Conservation (phyloP, 2,797 vertebrate species). For the Alca torda region DNA sequence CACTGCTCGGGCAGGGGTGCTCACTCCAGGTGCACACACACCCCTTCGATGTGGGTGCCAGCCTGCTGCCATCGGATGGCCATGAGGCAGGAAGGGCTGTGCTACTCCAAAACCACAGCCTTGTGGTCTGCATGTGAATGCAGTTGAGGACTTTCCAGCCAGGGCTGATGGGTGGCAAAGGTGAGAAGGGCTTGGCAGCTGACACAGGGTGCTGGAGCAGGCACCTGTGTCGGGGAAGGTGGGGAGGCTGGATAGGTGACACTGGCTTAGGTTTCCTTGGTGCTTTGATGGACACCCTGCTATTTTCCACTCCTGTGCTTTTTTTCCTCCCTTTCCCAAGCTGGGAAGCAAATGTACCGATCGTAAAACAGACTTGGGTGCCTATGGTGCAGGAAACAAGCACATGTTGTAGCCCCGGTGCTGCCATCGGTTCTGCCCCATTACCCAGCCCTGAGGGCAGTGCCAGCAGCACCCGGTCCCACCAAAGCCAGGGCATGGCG, state of each 20-base stretch:
- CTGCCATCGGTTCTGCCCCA: slow-evolving; percentile 45
- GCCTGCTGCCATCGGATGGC: not conserved
- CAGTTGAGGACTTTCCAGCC: not conserved
- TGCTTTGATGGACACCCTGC: not conserved
- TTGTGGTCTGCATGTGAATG: not conserved
- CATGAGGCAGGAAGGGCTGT: not conserved
- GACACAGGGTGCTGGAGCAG: not conserved
- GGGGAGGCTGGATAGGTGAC: not conserved
- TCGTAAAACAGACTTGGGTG: not conserved
- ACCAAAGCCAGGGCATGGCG: not conserved
- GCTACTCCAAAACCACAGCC: not conserved
- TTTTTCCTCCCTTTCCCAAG: slow-evolving; percentile 15
- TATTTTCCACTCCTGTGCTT: slow-evolving; percentile 17
- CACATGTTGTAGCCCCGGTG: accelerated
- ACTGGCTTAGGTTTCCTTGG: not conserved
- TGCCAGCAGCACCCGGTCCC: not conserved
- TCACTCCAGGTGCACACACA: not conserved
- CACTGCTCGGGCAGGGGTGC: not conserved
- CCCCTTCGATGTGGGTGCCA: not conserved
- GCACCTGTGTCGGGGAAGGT: accelerated
- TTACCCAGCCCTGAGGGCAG: not conserved
- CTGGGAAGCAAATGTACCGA: not conserved
- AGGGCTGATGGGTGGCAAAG: not conserved
- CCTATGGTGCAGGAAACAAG: not conserved
- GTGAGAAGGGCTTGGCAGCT: not conserved